A percentile compares a stretch with the other conserved stretches of the same genome.
Conservation (phyloP, 2,113 vertebrate species). For the Engystomops pustulosus region DNA sequence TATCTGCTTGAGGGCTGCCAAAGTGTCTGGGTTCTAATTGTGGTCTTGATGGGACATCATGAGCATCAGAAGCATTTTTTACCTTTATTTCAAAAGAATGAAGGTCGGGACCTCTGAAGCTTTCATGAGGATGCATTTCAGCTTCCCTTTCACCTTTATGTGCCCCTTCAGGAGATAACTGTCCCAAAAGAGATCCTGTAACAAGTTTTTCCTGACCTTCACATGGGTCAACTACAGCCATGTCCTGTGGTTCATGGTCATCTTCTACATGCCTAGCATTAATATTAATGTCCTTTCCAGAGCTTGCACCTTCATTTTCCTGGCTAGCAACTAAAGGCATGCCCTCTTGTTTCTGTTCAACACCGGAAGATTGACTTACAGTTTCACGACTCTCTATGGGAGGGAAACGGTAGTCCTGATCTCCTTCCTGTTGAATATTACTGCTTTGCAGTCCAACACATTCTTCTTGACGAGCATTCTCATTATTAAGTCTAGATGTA, state of each 20-base stretch:
- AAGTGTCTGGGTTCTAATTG: constrained; percentile 78
- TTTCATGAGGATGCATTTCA: constrained; percentile 17
- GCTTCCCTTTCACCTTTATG: constrained; percentile 11
- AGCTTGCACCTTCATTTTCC: constrained; percentile 9
- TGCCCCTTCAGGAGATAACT: background rate
- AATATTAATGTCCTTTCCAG: constrained; percentile 16
- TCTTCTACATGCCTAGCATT: constrained; percentile 13
- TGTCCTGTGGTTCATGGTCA: constrained; percentile 48
- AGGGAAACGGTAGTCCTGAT: constrained; percentile 97
- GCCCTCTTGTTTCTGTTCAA: constrained; percentile 66
- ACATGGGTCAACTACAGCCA: constrained; percentile 48
- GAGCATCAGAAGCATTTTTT: constrained; percentile 20
- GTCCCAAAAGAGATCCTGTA: background rate
- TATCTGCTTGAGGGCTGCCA: constrained; percentile 75
- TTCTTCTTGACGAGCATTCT: constrained; percentile 81
- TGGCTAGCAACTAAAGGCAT: background rate
- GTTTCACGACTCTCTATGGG: constrained; percentile 81
- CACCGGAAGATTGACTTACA: constrained; percentile 73
- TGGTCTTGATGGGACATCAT: constrained; percentile 62
- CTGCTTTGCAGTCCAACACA: constrained; percentile 81
- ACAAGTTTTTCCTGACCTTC: constrained; percentile 43
- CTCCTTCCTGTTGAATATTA: constrained; percentile 86
- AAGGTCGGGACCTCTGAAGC: background rate
- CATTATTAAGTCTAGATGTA: constrained; percentile 75
- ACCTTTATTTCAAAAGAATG: constrained; percentile 28